Evolutionary conservation across 2,888 invertebrate genomes (phyloP), one percentile per base, ranked within the genome.

Genomic region (Agrochola litura): DNA sequence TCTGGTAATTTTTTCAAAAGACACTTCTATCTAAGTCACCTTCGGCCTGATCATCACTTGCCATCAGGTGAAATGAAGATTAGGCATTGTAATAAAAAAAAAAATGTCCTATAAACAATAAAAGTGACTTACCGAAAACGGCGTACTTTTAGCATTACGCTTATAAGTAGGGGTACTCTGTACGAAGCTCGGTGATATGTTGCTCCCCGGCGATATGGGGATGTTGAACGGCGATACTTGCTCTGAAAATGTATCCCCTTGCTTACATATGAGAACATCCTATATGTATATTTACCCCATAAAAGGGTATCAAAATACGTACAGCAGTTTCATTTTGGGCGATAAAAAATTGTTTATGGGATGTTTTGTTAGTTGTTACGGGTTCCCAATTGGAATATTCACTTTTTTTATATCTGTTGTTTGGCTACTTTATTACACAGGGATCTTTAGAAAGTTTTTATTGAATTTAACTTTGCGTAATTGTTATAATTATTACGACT

Each of bases 71-170:
- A 37, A 4, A 37, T 37, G 37, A 5, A n/a, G n/a, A n/a, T n/a
- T n/a, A n/a, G n/a, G n/a, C 37, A 5, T 37, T 37, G 37, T 37
- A 4, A 4, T 3, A 37, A 37, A 37, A 37, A 37, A 37, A 37
- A 37, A 37, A 37, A 2, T 37, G 37, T 37, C 37, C 37, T 37
- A 37, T 2, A 37, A 37, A 37, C 4, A 37, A 37, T 37, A 19
- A 12, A 6, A 25, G 16, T 37, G 64, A 92, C 96, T 95, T 89
- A 96, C 96, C 83, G 92, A 90, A 84, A 92, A 96, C 2, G 96
- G 96, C 9, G 96, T 96, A 81, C 96, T 96, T 84, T 95, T 96
- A 9, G 96, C 94, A 6, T 93, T 90, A 67, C 96, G 91, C 87
- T 96, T 96, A 90, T 93, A 95, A 3, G 94, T 92, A 41, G 96